phyloP scores from a whole-genome alignment of 2,797 vertebrate species.

The Pipistrellus pygmaeus region DNA sequence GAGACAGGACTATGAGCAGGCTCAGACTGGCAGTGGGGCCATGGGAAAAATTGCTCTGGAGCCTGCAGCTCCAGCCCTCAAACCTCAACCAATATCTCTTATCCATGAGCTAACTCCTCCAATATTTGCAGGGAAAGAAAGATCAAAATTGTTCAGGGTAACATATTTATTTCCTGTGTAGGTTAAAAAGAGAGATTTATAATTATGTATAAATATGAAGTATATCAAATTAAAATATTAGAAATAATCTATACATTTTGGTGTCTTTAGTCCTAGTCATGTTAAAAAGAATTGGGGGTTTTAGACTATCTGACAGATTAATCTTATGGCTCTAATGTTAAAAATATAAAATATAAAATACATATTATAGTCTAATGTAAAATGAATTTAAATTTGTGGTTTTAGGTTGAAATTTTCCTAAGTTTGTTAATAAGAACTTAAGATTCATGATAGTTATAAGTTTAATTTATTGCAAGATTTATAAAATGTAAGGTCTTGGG shows the following conservation, averaged over 20 bases:
- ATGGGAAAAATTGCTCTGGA: not conserved
- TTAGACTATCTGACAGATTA: constrained; percentile 29
- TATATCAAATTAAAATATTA: constrained; percentile 47
- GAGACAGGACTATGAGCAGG: not conserved
- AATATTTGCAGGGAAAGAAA: not conserved
- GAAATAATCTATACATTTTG: constrained; percentile 41
- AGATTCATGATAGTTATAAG: constrained; percentile 6
- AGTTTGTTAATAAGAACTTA: constrained; percentile 42
- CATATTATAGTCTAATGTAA: not conserved
- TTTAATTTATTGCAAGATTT: constrained; percentile 62
- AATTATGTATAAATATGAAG: not conserved
- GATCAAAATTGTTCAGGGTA: not conserved
- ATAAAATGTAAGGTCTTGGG: constrained; percentile 11
- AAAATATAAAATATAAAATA: not conserved
- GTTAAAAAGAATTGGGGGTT: constrained; percentile 23
- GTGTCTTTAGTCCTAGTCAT: not conserved
- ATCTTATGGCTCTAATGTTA: constrained; percentile 33
- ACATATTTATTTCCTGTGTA: constrained; percentile 22
- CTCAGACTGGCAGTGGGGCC: not conserved
- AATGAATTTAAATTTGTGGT: not conserved
- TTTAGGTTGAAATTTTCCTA: constrained; percentile 3
- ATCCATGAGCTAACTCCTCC: not conserved
- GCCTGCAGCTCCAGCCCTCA: not conserved
- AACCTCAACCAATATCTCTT: not conserved
- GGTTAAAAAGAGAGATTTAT: not conserved